A percentile compares a stretch with the other conserved stretches of the same genome.
These are phyloP conservation scores for Egretta garzetta DNA, from an alignment of 2,113 vertebrate species.

Conservation along the genomic window DNA sequence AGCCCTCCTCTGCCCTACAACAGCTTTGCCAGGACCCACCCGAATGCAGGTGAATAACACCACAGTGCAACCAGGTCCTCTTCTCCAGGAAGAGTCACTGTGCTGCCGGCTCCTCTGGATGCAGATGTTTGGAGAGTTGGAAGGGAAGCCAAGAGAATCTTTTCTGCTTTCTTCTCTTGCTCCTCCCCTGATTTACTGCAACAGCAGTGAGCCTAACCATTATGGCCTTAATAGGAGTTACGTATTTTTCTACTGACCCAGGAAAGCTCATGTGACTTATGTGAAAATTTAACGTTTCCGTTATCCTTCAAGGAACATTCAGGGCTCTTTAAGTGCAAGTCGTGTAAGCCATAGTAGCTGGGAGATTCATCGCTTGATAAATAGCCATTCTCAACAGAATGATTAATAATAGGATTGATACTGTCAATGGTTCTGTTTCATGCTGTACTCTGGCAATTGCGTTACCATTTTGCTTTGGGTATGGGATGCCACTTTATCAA, in stretches of 20 bases:
- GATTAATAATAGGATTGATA: conserved; percentile 16
- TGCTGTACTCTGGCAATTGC: not conserved
- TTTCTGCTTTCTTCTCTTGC: not conserved
- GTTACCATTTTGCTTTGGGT: conserved; percentile 23
- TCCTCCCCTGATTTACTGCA: not conserved
- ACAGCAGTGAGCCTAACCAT: not conserved
- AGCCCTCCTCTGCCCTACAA: not conserved
- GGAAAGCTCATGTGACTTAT: not conserved
- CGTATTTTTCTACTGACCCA: not conserved
- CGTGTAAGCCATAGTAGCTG: not conserved
- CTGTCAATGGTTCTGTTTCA: not conserved
- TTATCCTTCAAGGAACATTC: not conserved
- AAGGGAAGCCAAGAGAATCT: not conserved
- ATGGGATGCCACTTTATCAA: conserved; percentile 31
- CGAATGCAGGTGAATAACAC: not conserved
- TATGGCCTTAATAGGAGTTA: not conserved
- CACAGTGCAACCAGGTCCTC: not conserved
- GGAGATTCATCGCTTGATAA: not conserved
- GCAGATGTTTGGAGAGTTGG: not conserved
- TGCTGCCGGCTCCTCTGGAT: not conserved
- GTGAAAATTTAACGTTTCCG: not conserved
- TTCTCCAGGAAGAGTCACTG: not conserved
- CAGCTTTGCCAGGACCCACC: not conserved
- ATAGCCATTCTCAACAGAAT: not conserved
- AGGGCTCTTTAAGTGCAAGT: conserved; percentile 9